Base-by-base conservation (phyloP, 2,888 invertebrate genomes). In the Dynastes hyllus region DNA sequence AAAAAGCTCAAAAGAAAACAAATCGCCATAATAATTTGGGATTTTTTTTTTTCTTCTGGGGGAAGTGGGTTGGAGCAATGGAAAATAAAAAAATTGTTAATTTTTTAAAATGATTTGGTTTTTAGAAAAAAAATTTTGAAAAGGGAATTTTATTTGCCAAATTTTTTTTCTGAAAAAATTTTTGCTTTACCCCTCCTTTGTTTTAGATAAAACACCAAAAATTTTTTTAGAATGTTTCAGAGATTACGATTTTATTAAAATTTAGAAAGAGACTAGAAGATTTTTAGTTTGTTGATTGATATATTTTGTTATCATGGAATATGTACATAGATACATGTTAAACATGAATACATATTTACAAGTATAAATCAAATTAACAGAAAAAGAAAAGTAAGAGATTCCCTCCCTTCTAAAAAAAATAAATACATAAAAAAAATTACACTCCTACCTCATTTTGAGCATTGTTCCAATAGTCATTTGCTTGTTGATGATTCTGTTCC, bases 391-490 rank as follows among this genome's bases (percentile, higher is more conserved):
- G 40, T 37, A 37, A 37, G 32, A 37, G 5, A 76, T 27, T 27
- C 32, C 32, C 32, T 37, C 32, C 32, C 32, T 37, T 76, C 37
- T 29, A 9, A 40, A 37, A 29, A 9, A 45, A 66, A 79, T 61
- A 77, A 77, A 61, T 77, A 76, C 61, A 71, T 75, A 67, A 71
- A 65, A 53, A 16, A 13, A 58, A 22, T 58, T 58, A 58, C 55
- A 16, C 40, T 80, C 85, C 83, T 86, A 89, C 89, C 89, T 89
- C 88, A 82, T 83, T 80, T 78, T 86, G 86, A 87, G 87, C 85
- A 82, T 84, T 85, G 82, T 84, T 84, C 83, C 87, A 87, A 82
- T 87, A 87, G 78, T 87, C 85, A 81, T 81, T 86, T 32, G 77
- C 80, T 80, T 85, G 86, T 77, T 86, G 85, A 32, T 84, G 80